phyloP scores from a whole-genome alignment of 2,888 invertebrate species.

The Rhamnusium bicolor region DNA sequence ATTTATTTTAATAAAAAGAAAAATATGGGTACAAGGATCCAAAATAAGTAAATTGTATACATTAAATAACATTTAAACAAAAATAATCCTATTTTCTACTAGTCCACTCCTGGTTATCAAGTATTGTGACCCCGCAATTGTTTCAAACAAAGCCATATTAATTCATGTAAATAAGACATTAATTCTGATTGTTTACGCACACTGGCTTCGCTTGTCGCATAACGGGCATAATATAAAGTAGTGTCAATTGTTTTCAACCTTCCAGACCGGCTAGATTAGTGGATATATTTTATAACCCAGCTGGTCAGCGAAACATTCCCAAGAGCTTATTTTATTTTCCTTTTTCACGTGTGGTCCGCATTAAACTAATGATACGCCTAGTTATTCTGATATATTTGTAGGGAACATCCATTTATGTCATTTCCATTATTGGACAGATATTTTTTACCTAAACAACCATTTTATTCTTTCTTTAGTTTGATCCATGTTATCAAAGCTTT shows the following conservation, averaged over 20 bases:
- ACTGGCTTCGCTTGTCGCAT: conserved; percentile 22
- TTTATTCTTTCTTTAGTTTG: background rate
- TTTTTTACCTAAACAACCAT: background rate
- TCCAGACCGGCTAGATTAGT: conserved; percentile 31
- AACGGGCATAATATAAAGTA: conserved; percentile 38
- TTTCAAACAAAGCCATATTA: conserved; percentile 38
- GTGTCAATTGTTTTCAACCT: conserved; percentile 43
- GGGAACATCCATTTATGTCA: background rate
- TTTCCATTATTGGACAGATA: background rate
- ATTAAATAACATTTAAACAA: background rate
- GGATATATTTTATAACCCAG: conserved; percentile 13
- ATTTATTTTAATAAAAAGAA: no score
- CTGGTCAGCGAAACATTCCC: conserved; percentile 20
- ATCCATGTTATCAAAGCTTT: background rate
- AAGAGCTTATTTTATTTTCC: conserved; percentile 15
- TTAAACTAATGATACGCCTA: background rate
- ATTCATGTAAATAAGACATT: conserved; percentile 56
- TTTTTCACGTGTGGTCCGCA: conserved; percentile 24
- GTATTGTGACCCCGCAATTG: conserved; percentile 17
- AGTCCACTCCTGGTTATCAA: background rate
- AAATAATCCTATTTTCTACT: background rate
- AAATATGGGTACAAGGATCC: no score
- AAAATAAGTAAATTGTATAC: no score
- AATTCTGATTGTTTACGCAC: conserved; percentile 44
- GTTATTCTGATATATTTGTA: background rate